Conservation (phyloP, 2,113 vertebrate genomes). For the Petromus typicus region DNA sequence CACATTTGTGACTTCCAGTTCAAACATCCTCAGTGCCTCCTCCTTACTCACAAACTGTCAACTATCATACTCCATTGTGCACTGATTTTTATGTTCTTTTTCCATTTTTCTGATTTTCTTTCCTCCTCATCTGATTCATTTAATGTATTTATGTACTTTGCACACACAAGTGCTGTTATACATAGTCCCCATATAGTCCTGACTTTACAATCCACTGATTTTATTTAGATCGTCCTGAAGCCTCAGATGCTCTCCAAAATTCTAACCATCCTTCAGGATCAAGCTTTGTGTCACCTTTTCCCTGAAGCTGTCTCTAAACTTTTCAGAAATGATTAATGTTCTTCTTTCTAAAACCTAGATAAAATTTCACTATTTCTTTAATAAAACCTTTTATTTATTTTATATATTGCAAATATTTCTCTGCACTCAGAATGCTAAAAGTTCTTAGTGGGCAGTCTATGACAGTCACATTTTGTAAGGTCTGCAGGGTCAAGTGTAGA, state of each 20-base stretch:
- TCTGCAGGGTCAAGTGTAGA: not conserved
- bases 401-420: constrained; percentile 13
- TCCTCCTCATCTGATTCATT: not conserved
- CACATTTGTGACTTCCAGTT: not conserved
- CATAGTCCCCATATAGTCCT: not conserved
- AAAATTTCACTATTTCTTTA: not conserved
- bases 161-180: not conserved
- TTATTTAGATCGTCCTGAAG: not conserved
- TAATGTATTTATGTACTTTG: not conserved
- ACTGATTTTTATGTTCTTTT: not conserved
- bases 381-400: constrained; percentile 23
- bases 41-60: not conserved
- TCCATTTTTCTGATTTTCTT: not conserved
- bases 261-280: not conserved
- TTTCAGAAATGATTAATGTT: constrained; percentile 14
- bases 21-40: not conserved
- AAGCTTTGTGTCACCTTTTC: not conserved
- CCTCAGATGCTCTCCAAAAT: not conserved
- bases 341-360: not conserved
- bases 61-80: not conserved
- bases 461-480: not conserved
- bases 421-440: not conserved
- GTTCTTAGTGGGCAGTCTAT: not conserved
- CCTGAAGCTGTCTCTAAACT: not conserved
- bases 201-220: constrained; percentile 22